A percentile compares a stretch with the other conserved stretches of the same genome.
Evolutionary conservation across 2,797 vertebrate species (phyloP).

Genomic region (Rhyacichthys aspro): DNA sequence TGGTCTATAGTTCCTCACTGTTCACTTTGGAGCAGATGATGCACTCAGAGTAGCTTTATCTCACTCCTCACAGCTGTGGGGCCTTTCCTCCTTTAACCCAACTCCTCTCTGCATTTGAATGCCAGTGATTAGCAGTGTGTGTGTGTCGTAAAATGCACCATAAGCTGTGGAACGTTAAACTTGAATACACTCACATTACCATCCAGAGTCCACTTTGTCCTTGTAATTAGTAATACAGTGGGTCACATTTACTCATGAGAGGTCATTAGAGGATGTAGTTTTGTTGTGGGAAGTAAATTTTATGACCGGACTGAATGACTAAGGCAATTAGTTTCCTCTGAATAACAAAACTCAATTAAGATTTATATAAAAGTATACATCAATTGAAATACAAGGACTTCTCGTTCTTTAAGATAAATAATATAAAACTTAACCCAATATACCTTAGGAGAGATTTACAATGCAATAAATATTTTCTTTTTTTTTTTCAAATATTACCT

Average conservation of each 20-base stretch:
- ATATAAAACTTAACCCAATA: too few species aligned
- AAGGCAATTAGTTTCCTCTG: background rate
- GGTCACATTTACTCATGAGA: background rate
- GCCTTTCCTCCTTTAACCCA: background rate
- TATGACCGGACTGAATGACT: background rate
- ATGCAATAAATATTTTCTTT: too few species aligned
- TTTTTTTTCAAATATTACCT: too few species aligned
- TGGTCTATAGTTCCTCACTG: too few species aligned
- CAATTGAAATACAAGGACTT: too few species aligned
- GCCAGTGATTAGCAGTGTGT: background rate
- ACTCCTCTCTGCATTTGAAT: background rate
- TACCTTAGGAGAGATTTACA: too few species aligned
- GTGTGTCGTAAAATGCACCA: background rate
- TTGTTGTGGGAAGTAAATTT: background rate
- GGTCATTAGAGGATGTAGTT: background rate
- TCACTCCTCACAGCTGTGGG: background rate
- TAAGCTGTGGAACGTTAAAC: background rate
- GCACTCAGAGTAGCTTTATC: slow-evolving; percentile 8
- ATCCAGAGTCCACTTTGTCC: background rate
- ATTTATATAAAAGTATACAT: too few species aligned
- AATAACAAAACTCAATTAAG: background rate
- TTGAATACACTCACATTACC: background rate
- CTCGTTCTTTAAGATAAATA: too few species aligned
- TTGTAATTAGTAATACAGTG: background rate
- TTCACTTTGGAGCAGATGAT: background rate